Percentiles rank a stretch among this genome's conserved stretches.
Conservation (phyloP, 2,888 invertebrate species). For the Heliconius ismenius region DNA sequence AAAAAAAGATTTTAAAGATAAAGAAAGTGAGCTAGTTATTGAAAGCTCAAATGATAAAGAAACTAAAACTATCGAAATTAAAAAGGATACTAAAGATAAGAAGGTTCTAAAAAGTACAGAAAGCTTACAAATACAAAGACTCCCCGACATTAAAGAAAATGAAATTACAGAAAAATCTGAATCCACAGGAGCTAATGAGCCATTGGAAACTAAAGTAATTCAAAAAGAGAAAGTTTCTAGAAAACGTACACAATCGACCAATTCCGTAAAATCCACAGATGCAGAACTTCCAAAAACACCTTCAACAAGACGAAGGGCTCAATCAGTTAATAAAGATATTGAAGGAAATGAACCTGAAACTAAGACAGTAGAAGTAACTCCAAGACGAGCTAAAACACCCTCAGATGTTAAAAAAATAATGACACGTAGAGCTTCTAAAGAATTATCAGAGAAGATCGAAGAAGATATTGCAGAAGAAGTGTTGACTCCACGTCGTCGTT, state of each 20-base stretch:
- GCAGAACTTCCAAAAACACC: constrained; percentile 56
- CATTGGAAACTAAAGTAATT: constrained; percentile 14
- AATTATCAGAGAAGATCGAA: constrained; percentile 60
- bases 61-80: background rate
- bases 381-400: constrained; percentile 60
- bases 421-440: constrained; percentile 69
- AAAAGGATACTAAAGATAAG: background rate
- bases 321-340: constrained; percentile 58
- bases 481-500: constrained; percentile 61
- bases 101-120: background rate
- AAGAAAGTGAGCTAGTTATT: background rate
- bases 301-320: constrained; percentile 60
- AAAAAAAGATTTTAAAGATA: background rate
- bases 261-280: constrained; percentile 50
- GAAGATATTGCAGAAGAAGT: constrained; percentile 58
- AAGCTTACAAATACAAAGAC: background rate
- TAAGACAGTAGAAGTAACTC: constrained; percentile 35
- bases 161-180: constrained; percentile 7
- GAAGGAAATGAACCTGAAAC: constrained; percentile 57
- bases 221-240: constrained; percentile 31
- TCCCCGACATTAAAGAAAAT: background rate
- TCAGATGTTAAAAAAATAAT: constrained; percentile 67
- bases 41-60: background rate
- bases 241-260: constrained; percentile 41
- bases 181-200: constrained; percentile 14